Evolutionary conservation across 2,888 invertebrate species (phyloP), one percentile per base, ranked within the genome.

Genomic region (Drosophila nigritarsus): DNA sequence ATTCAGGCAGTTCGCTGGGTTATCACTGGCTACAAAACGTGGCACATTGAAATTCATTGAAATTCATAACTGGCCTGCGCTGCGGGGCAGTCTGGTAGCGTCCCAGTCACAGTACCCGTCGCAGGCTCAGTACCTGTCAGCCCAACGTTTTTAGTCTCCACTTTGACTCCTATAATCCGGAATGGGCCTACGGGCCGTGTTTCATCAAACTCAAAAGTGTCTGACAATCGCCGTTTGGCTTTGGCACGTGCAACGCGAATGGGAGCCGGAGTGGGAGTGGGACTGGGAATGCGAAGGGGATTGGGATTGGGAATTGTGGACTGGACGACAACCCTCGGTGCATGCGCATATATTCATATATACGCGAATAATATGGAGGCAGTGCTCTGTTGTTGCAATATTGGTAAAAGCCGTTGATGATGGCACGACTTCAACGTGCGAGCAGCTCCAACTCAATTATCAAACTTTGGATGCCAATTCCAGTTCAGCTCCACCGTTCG

Each of bases 381-480:
- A 29, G 68, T 29, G 63, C 60, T 70, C 60, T 49, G 61, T 56
- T 62, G 72, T 75, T 69, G 81, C 72, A 72, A 81, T 75, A 80
- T 82, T 65, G 73, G 63, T 74, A 70, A 82, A 82, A 83, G 84
- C 84, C 74, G 74, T 30, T 53, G 72, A 45, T 68, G 75, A 79
- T 77, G 80, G 56, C 70, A 64, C 70, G 70, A 65, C 83, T 85
- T 75, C 78, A 67, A 63, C 73, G 73, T 75, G 81, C 71, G 79
- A 64, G 34, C 61, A 59, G 76, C 80, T 78, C 75, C 82, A 86
- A 89, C 86, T 89, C 86, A 86, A 86, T 89, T 86, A 86, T 89
- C 89, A 84, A 89, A 88, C 82, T 80, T 77, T 84, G 80, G 80
- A 82, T 76, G 71, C 78, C 80, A 73, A 82, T 76, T 68, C 79